Evolutionary conservation across 2,797 vertebrate genomes (phyloP).

Genomic region (Intellagama lesueurii): DNA sequence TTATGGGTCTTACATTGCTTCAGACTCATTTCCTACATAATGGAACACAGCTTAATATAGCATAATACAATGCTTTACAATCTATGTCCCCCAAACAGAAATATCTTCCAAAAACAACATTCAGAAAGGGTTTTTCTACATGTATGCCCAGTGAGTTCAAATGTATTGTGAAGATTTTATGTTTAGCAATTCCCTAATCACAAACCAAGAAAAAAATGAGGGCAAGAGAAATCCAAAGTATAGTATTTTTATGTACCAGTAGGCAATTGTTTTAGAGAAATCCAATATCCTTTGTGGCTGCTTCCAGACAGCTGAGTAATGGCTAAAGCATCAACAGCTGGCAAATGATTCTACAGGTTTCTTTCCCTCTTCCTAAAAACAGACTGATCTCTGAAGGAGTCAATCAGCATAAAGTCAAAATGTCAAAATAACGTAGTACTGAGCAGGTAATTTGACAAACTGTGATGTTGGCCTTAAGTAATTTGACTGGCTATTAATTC

Average conservation of each 20-base stretch:
- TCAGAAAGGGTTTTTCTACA: neutral
- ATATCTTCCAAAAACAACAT: conserved; percentile 43
- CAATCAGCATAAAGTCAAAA: conserved; percentile 72
- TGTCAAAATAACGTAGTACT: conserved; percentile 65
- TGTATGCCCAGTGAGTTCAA: conserved; percentile 23
- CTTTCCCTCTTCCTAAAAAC: conserved; percentile 47
- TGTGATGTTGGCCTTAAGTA: conserved; percentile 74
- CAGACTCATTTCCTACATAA: neutral
- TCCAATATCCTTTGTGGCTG: conserved; percentile 74
- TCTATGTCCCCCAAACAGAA: conserved; percentile 3
- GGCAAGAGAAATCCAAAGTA: conserved; percentile 56
- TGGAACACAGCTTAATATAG: conserved; percentile 6
- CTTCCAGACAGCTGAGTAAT: conserved; percentile 81
- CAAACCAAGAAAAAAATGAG: conserved; percentile 35
- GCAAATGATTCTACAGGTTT: conserved; percentile 66
- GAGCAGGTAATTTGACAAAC: conserved; percentile 78
- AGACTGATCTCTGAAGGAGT: conserved; percentile 73
- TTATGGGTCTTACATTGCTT: neutral
- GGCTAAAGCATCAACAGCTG: conserved; percentile 77
- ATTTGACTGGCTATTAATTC: conserved; percentile 77
- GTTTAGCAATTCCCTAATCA: conserved; percentile 56
- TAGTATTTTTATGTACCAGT: conserved; percentile 66
- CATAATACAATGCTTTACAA: neutral
- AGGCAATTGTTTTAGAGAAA: conserved; percentile 73
- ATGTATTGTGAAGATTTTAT: conserved; percentile 21